These are phyloP conservation scores for Glaucomys volans DNA, from an alignment of 2,113 vertebrate genomes.

Conservation along the genomic window DNA sequence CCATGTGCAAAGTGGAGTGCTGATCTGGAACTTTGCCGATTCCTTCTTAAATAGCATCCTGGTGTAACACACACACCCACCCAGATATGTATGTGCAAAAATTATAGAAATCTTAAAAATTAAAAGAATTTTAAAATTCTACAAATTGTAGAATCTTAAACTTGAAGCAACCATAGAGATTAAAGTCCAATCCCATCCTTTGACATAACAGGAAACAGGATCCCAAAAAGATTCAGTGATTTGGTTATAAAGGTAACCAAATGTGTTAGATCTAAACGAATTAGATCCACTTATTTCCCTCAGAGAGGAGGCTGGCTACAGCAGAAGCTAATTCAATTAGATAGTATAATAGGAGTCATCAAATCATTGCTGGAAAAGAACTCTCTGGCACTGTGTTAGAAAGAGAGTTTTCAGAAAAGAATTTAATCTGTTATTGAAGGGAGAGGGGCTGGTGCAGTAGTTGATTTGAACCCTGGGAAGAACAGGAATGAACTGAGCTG, in stretches of 20 bases:
- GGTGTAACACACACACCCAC: background rate
- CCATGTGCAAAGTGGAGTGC: background rate
- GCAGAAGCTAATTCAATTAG: background rate
- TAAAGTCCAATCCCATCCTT: background rate
- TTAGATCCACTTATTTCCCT: conserved; percentile 7
- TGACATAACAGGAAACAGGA: conserved; percentile 15
- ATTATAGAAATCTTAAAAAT: background rate
- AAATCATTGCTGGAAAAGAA: background rate
- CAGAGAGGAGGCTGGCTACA: background rate
- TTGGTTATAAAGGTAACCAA: background rate
- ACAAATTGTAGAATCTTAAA: background rate
- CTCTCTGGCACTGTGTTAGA: background rate
- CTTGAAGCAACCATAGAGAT: background rate
- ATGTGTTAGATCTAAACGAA: no score
- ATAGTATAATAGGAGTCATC: background rate
- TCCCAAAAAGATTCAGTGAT: background rate
- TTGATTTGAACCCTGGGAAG: background rate
- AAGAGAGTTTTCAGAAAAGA: background rate
- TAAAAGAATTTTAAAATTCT: no score
- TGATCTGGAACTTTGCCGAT: background rate
- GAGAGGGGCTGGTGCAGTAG: no score
- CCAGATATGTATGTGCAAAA: background rate
- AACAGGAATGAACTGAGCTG: background rate
- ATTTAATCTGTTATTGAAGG: background rate
- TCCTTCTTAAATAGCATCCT: background rate